Evolutionary conservation across 2,888 invertebrate species (phyloP), one percentile per base, ranked within the genome.

Genomic region (Antheraea assamensis): DNA sequence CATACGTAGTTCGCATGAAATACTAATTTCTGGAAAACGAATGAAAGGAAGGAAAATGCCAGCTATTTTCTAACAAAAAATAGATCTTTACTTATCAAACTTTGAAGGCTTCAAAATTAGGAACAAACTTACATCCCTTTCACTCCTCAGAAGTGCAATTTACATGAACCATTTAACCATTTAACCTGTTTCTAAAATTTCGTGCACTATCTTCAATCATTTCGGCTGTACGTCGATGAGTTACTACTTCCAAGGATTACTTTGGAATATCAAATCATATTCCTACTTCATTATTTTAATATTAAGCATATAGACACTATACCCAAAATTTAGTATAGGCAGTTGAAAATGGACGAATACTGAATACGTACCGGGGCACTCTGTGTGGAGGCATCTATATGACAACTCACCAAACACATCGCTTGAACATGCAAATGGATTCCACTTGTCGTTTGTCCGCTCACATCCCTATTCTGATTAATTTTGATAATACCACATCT

Each of bases 401-500:
- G 68, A 35, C 68, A 13, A 68, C 68, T 68, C 13, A 31, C 68
- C 68, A 68, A 68, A 68, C 68, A 68, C 68, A 68, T 68, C 31
- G 68, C 68, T 68, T 68, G 21, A 35, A 68, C 68, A 68, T 68
- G 68, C 68, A 68, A 68, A 68, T 68, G 68, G 68, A 68, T 68
- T 68, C 68, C 68, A 68, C 68, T 68, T 68, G 68, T 68, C 68
- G 68, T 68, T 68, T 68, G 68, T 68, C 68, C 68, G 68, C 68
- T 68, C 35, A 35, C 31, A 21, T 35, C 68, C 68, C 21, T 35
- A 68, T 68, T 68, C 68, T 68, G 68, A 68, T n/a, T 3, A 8
- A n/a, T 21, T 35, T 68, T 8, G 35, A 2, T 21, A 35, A 68
- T 66, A 66, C 19, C 7, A 8, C 7, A n/a, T 35, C n/a, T 35